Percentiles rank a stretch among this genome's conserved stretches.
Conservation (phyloP, 2,797 vertebrate genomes). For the Fringilla coelebs region DNA sequence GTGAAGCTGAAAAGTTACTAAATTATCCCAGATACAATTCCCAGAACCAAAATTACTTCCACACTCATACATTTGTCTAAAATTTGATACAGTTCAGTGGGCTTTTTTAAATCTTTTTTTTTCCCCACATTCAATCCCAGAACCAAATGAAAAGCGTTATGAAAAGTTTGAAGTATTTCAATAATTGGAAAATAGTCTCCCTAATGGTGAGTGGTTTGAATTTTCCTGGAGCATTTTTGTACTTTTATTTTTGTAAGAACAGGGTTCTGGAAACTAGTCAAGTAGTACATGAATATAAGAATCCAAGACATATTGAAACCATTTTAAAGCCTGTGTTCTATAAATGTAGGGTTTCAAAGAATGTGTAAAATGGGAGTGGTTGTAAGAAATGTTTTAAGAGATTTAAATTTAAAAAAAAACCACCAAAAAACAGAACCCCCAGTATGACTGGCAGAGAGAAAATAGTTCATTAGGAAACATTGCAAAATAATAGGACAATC, state of each 20-base stretch:
- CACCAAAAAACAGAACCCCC: neutral
- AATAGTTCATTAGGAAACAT: neutral
- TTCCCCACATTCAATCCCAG: neutral
- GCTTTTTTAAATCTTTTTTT: neutral
- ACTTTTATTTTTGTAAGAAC: slow-evolving; percentile 42
- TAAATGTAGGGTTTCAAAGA: slow-evolving; percentile 17
- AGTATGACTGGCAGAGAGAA: neutral
- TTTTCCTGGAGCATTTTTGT: neutral
- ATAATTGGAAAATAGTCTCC: neutral
- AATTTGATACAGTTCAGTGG: neutral
- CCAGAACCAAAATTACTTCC: neutral
- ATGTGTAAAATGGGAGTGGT: slow-evolving; percentile 26
- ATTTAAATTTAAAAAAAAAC: neutral
- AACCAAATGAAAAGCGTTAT: neutral
- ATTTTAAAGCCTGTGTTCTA: slow-evolving; percentile 11
- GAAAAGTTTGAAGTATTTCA: neutral
- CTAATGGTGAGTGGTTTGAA: neutral
- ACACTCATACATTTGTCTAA: neutral
- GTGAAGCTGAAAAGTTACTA: neutral
- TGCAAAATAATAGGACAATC: neutral
- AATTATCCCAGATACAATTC: slow-evolving; percentile 4
- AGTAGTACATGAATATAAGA: neutral
- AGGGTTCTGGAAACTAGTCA: slow-evolving; percentile 22
- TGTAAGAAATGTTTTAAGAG: neutral
- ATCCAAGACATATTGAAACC: slow-evolving; percentile 29